Evolutionary conservation across 2,888 invertebrate species (phyloP).

Genomic region (Erebia aethiops): DNA sequence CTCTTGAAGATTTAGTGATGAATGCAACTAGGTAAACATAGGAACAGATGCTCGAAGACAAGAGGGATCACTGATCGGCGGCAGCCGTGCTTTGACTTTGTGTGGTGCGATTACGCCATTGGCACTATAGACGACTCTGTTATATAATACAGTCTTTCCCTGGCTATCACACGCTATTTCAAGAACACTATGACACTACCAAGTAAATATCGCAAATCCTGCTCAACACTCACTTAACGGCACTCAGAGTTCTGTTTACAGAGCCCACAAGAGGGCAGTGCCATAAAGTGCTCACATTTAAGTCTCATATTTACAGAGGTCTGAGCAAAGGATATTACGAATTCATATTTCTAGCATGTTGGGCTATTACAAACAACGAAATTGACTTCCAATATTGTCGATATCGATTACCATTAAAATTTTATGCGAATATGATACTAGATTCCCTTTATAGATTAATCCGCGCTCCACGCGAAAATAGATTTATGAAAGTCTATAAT

Average conservation of each 20-base stretch:
- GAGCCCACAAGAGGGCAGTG: conserved; percentile 1
- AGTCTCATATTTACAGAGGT: conserved; percentile 12
- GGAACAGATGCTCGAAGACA: no score
- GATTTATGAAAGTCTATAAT: neutral
- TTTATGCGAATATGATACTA: neutral
- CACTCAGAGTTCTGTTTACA: conserved; percentile 12
- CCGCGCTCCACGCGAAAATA: neutral
- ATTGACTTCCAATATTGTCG: conserved; percentile 5
- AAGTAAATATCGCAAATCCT: neutral
- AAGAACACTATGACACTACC: neutral
- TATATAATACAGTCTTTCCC: neutral
- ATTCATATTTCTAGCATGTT: neutral
- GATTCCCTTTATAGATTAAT: neutral
- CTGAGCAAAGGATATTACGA: neutral
- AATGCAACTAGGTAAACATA: no score
- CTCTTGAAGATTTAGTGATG: no score
- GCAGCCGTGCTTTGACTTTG: no score
- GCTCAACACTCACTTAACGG: conserved; percentile 10
- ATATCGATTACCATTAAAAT: conserved; percentile 5
- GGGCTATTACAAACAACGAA: conserved; percentile 1
- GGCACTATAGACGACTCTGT: no score
- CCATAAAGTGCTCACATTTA: conserved; percentile 11
- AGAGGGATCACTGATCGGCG: no score
- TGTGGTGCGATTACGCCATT: no score
- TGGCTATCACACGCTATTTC: neutral